A percentile compares a stretch with the other conserved stretches of the same genome.
phyloP scores from a whole-genome alignment of 2,113 vertebrate genomes.

The Opisthocomus hoazin region DNA sequence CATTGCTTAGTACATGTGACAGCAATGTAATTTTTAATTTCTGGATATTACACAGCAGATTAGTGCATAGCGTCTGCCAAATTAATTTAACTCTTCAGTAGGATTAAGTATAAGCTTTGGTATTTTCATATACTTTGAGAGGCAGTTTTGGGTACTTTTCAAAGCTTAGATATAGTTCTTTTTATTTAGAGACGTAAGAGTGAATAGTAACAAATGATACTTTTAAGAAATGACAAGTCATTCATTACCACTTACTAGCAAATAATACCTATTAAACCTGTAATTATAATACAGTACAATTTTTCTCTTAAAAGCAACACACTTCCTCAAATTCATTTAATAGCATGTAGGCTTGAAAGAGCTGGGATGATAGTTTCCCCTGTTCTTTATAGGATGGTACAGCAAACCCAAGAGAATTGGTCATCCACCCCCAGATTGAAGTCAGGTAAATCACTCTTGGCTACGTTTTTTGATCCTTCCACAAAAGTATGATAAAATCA shows the following conservation, averaged over 20 bases:
- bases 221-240: not conserved
- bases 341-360: not conserved
- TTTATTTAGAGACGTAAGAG: not conserved
- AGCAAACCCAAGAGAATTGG: not conserved
- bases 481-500: not conserved
- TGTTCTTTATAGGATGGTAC: not conserved
- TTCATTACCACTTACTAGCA: not conserved
- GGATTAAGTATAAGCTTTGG: not conserved
- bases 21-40: not conserved
- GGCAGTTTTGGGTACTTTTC: not conserved
- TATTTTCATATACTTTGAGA: not conserved
- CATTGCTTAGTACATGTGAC: not conserved
- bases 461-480: not conserved
- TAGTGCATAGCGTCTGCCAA: not conserved
- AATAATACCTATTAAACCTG: not conserved
- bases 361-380: not conserved
- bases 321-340: not conserved
- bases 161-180: not conserved
- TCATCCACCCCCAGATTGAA: not conserved
- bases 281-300: not conserved
- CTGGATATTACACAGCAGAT: not conserved
- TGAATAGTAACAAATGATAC: not conserved
- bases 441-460: not conserved
- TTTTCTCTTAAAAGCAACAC: not conserved
- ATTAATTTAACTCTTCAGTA: not conserved